Evolutionary conservation across 2,888 invertebrate species (phyloP), one percentile per base, ranked within the genome.

Genomic region (Helicoverpa assulta): DNA sequence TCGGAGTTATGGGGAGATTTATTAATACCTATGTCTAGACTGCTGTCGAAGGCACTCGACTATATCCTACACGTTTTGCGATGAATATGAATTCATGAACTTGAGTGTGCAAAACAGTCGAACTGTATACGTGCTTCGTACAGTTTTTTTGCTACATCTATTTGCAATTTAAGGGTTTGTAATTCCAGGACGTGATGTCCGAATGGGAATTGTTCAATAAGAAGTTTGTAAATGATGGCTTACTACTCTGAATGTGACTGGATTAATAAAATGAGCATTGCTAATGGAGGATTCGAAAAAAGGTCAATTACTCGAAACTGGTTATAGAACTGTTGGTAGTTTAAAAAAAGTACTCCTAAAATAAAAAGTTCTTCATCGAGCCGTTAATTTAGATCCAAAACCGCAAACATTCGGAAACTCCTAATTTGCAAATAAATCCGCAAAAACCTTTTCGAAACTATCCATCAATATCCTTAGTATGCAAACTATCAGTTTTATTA

Each of bases 401-500:
- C 29, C n/a, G 14, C 51, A 29, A 43, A 56, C 12, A 19, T 52
- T 52, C 50, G 12, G 6, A 43, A 0, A 14, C 12, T 52, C 43
- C 19, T 54, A 16, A 43, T 72, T 56, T 18, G 14, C 10, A 16
- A 78, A 58, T 40, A 68, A 19, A 21, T 62, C 12, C 63, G 65
- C 60, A 70, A 77, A 26, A 63, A 70, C 62, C 66, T 54, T 60
- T 65, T 55, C 8, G 16, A 21, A 57, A 66, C 63, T 83, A 86
- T 85, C 81, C 78, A 86, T 87, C 82, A 82, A 81, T 76, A 67
- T 52, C 19, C 19, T 43, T 50, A 33, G 14, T 47, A 81, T n/a
- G 21, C 73, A 65, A 76, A 80, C 82, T 88, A 90, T 88, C 86
- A 70, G 74, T 73, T 77, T 85, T 88, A 90, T 90, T 89, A 89